Evolutionary conservation across 2,113 vertebrate genomes (phyloP).

Genomic region (Tyrannus savana): DNA sequence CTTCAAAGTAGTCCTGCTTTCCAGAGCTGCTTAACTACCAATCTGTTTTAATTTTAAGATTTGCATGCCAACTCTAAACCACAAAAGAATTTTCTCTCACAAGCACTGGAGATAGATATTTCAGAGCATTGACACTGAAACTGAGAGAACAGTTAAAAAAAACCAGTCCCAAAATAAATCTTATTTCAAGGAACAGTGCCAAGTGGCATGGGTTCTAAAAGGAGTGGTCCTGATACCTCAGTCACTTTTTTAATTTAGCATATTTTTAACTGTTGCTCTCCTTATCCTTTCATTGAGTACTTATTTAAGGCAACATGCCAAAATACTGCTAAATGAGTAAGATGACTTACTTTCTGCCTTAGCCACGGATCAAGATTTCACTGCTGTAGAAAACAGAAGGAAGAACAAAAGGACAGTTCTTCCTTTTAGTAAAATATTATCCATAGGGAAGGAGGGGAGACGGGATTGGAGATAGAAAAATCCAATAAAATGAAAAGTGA

Average conservation of each 20-base stretch:
- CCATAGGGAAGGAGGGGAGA: not conserved
- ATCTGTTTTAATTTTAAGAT: not conserved
- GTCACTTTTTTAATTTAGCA: not conserved
- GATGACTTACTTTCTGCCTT: not conserved
- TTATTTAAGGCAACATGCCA: not conserved
- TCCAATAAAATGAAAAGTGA: not conserved
- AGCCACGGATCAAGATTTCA: not conserved
- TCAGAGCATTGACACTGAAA: not conserved
- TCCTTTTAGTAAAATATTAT: not conserved
- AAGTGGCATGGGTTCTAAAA: not conserved
- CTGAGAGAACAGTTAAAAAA: not conserved
- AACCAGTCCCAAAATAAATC: not conserved
- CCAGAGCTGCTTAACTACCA: not conserved
- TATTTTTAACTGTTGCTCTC: not conserved
- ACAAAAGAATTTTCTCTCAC: not conserved
- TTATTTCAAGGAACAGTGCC: not conserved
- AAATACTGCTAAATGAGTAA: not conserved
- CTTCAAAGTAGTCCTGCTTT: constrained; percentile 4
- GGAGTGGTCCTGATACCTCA: not conserved
- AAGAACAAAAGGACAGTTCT: not conserved
- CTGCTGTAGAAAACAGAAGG: not conserved
- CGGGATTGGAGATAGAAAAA: not conserved
- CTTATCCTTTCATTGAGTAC: not conserved
- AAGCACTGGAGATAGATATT: not conserved
- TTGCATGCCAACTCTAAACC: not conserved